Percentiles rank a stretch among this genome's conserved stretches.
Conservation (phyloP, 2,888 invertebrate genomes). For the Napeogenes inachia region DNA sequence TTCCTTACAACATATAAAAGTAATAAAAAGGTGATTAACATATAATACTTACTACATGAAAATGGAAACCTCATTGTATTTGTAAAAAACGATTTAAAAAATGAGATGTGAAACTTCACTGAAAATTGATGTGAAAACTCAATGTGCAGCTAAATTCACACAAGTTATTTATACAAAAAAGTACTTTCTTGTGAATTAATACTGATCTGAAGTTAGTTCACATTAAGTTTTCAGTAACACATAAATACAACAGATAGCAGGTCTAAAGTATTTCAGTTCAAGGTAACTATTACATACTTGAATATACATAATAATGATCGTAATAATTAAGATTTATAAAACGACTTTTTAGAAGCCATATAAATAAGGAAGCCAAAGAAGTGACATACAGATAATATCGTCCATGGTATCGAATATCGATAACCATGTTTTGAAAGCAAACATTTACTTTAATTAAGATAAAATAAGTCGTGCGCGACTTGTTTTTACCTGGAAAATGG, state of each 20-base stretch:
- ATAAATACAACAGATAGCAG: slow-evolving; percentile 36
- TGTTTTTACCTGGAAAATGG: slow-evolving; percentile 86
- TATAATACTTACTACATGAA: slow-evolving; percentile 53
- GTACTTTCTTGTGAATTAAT: slow-evolving; percentile 39
- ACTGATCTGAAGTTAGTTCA: slow-evolving; percentile 55
- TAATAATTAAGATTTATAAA: slow-evolving; percentile 13
- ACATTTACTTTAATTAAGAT: slow-evolving; percentile 8
- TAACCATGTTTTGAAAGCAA: slow-evolving; percentile 20
- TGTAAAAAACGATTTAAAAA: slow-evolving; percentile 27
- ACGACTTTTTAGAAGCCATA: slow-evolving; percentile 44
- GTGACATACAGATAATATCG: slow-evolving; percentile 34
- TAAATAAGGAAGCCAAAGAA: slow-evolving; percentile 45
- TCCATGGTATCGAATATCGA: slow-evolving; percentile 14
- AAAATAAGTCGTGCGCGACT: slow-evolving; percentile 7
- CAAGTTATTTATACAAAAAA: slow-evolving; percentile 35
- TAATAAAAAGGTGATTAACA: background rate
- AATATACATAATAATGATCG: slow-evolving; percentile 18
- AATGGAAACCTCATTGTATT: slow-evolving; percentile 55
- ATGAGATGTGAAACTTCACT: slow-evolving; percentile 53
- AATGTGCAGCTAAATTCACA: slow-evolving; percentile 61
- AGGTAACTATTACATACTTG: slow-evolving; percentile 37
- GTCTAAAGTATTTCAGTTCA: slow-evolving; percentile 36
- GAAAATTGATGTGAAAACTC: slow-evolving; percentile 48
- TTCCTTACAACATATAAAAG: background rate
- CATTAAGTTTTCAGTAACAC: slow-evolving; percentile 36